Conservation (phyloP, 2,797 vertebrate species). For the Graptemys geographica region DNA sequence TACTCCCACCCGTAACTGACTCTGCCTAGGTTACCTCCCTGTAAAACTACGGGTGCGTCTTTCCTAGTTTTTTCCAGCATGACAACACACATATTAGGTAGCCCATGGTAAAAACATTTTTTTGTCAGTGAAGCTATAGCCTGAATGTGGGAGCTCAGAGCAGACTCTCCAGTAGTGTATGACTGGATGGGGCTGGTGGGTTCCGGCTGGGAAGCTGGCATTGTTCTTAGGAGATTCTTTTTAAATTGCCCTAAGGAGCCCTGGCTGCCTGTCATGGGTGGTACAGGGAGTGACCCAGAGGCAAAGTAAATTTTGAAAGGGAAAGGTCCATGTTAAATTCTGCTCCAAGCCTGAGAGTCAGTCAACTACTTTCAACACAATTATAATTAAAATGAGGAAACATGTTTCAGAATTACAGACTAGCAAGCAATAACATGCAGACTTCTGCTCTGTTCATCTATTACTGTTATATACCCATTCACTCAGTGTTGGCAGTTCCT, state of each 20-base stretch:
- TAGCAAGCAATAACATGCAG: slow-evolving; percentile 17
- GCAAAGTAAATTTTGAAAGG: not conserved
- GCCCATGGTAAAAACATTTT: not conserved
- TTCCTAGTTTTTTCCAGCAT: not conserved
- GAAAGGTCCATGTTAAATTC: not conserved
- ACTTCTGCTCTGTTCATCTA: not conserved
- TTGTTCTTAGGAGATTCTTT: not conserved
- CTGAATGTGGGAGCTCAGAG: not conserved
- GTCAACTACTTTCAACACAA: not conserved
- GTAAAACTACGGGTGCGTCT: not conserved
- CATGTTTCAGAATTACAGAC: not conserved
- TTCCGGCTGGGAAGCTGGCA: not conserved
- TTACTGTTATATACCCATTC: not conserved
- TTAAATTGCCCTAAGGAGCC: not conserved
- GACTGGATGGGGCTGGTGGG: not conserved
- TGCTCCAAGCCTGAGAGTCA: not conserved
- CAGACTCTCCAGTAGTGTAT: not conserved
- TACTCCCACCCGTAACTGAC: not conserved
- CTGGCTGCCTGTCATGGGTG: not conserved
- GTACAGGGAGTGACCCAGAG: not conserved
- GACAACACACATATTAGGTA: not conserved
- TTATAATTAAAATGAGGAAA: slow-evolving; percentile 14
- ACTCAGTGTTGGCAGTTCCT: not conserved
- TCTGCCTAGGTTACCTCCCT: not conserved
- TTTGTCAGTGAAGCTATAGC: not conserved